Base-by-base conservation (phyloP, 53 echinoderm and acorn worm species). In the Echinometra lucunter region DNA sequence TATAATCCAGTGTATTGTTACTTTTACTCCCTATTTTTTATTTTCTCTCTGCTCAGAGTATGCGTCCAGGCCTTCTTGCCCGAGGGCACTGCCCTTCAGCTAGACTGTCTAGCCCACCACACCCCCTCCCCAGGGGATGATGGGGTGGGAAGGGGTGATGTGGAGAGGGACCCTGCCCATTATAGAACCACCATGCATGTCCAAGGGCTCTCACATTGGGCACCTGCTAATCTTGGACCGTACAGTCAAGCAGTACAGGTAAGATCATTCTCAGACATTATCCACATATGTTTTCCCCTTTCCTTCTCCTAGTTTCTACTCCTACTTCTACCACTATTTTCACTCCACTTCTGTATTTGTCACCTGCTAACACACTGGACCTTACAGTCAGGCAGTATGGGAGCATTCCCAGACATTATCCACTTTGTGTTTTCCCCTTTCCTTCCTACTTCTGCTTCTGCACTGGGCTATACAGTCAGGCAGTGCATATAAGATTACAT, bases 121-220 rank as follows among this genome's bases (percentile, higher is more conserved):
- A 44, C 70, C 42, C 91, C 95, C 49, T 10, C 92, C 56, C 44
- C 74, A 25, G 72, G 27, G 42, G 30, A 42, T 3, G 28, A 27
- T 32, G n/a, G 13, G 53, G 56, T 19, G 47, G 93, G 93, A 23
- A 67, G 89, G 25, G 60, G 42, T 63, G 80, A 45, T 18, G 66
- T 56, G 87, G 78, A 87, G 44, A 88, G 58, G 72, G 70, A 80
- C 67, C 57, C 85, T 30, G 91, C 90, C 37, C 93, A 95, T 37
- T 89, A 89, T 56, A 66, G 93, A 45, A 82, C 95, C 93, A 96
- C 97, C 35, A 97, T 98, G 97, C 97, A 98, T 69, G 98, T 98
- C 37, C 97, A 97, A 94, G 94, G 98, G 74, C 93, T 97, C 58
- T 98, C 98, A 17, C 98, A 98, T 81, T 98, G 98, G 98, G 98